Base-by-base conservation (phyloP, 2,113 vertebrate genomes). In the Malurus alboscapulatus region DNA sequence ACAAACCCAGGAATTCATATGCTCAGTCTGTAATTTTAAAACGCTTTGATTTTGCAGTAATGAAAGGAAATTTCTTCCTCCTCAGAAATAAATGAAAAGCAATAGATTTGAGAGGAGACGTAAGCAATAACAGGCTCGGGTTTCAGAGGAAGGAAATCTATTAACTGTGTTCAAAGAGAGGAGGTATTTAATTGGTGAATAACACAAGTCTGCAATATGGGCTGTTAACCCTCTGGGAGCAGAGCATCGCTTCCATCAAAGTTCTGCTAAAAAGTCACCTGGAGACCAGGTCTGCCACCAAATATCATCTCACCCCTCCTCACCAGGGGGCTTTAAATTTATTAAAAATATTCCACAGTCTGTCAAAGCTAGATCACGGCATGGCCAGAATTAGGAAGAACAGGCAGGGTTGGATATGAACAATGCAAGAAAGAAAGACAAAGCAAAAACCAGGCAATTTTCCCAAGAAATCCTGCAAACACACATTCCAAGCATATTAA, bases 181-280 rank as follows among this genome's bases (percentile, higher is more conserved):
- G 77, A 92, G 75, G 87, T 95, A 92, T 96, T 96, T 96, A 92
- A 94, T 77, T 95, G 95, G 87, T 63, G 91, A 95, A 50, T 53
- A 91, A 74, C 75, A 77, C 9, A 5, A 73, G 44, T 12, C 45
- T 66, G 48, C 91, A 94, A 71, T 66, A 67, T 77, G 90, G 84
- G 69, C 75, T 57, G 21, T 93, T 94, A 94, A 95, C 83, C 68
- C 92, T 44, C 32, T 5, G n/a, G 74, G 51, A 91, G 48, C 94
- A 85, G 42, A 74, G 51, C 1, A 0, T 14, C 3, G 0, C 57
- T 76, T 25, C 74, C 20, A 72, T 20, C 80, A 12, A 76, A 58
- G 54, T 68, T 65, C 66, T 69, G 29, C 47, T 48, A 17, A 76
- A 3, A 2, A 67, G 38, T 42, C 42, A 66, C 9, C 51, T 71